Base-by-base conservation (phyloP, 2,888 invertebrate species). In the Drosophila siamana region DNA sequence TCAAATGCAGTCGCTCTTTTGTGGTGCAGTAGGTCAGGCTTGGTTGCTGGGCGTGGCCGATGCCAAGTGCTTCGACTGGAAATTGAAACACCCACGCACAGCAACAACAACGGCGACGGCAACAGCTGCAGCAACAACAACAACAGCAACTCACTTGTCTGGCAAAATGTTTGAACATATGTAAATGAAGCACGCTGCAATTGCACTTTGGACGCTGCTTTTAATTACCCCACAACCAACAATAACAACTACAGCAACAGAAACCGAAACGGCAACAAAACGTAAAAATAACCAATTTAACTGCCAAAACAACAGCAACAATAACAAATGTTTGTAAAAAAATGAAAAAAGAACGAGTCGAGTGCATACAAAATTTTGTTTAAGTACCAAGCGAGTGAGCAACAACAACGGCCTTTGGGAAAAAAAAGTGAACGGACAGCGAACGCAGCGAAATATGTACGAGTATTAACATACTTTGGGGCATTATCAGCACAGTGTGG, bases 141-240 rank as follows among this genome's bases (percentile, higher is more conserved):
- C 36, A 46, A 1, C 38, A 4, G 28, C 52, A 41, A 52, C 54
- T 15, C 50, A 60, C 60, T 61, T 61, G 61, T 57, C 66, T 30
- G 72, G 51, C 64, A 40, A 64, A 54, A 80, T 84, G 78, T 71
- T 83, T 78, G 78, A 75, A 65, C 87, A 77, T 67, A 78, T 80
- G 88, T 74, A 85, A 85, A 80, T 82, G 51, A 69, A 88, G 55
- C 83, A 77, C 73, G 82, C 88, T 74, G 77, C 77, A 78, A 33
- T 79, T 88, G 83, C 88, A 88, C 88, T 83, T 83, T 88, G 83
- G 62, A 83, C 83, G 70, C 72, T 63, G 88, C 83, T 80, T 83
- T 88, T 83, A 83, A 83, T 83, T 83, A 88, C 67, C 80, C 61
- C 43, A 54, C 46, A 86, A 84, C 73, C 62, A 40, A 52, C 46